Evolutionary conservation across 1,140 invertebrate species (phyloP).

Genomic region (Phymorhynchus buccinoides): DNA sequence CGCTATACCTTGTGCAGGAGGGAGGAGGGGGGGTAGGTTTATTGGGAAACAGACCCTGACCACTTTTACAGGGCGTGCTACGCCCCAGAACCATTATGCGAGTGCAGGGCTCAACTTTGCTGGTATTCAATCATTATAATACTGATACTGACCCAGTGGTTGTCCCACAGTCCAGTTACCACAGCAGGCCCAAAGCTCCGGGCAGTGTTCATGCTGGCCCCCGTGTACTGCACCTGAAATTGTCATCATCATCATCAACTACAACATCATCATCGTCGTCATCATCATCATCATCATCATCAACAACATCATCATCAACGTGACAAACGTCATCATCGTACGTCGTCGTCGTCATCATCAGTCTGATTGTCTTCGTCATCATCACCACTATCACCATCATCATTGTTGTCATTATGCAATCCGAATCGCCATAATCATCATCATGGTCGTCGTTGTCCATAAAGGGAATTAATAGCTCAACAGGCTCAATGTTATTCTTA

Average conservation of each 20-base stretch:
- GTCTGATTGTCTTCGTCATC: not conserved
- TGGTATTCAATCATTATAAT: too few species aligned
- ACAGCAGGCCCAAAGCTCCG: constrained; percentile 67
- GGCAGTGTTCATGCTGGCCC: constrained; percentile 70
- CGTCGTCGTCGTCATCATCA: not conserved
- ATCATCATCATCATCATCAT: constrained; percentile 39
- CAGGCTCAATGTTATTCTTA: too few species aligned
- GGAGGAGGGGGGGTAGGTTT: too few species aligned
- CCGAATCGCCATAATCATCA: too few species aligned
- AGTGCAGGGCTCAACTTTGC: too few species aligned
- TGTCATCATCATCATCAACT: not conserved
- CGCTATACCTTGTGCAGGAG: too few species aligned
- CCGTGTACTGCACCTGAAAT: constrained; percentile 45
- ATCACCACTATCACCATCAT: not conserved
- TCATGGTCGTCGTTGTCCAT: not conserved
- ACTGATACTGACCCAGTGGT: constrained; percentile 83
- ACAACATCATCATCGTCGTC: constrained; percentile 26
- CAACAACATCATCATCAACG: not conserved
- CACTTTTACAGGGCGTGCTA: too few species aligned
- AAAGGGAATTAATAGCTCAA: too few species aligned
- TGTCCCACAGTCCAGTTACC: constrained; percentile 82
- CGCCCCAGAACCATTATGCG: too few species aligned
- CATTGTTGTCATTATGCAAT: constrained; percentile 2
- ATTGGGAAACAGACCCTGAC: too few species aligned
- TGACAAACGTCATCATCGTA: too few species aligned